phyloP scores from a whole-genome alignment of 2,888 invertebrate species.

The Cosmorhoe ocellata region DNA sequence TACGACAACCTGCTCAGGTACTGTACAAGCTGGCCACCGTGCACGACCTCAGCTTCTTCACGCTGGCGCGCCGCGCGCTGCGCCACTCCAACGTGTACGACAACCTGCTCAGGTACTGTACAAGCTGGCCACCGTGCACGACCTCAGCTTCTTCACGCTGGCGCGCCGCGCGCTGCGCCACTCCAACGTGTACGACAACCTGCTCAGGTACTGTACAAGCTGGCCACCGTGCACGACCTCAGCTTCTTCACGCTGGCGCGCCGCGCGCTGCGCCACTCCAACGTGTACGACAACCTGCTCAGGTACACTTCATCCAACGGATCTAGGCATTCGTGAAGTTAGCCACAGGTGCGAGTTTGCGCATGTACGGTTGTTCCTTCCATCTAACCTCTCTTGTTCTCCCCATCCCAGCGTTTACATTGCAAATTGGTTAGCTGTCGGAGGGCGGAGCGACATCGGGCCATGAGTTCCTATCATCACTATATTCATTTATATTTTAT shows the following conservation, averaged over 20 bases:
- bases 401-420: no score
- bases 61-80: slow-evolving; percentile 94
- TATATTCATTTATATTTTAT: no score
- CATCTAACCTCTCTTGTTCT: no score
- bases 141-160: slow-evolving; percentile 98
- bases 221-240: slow-evolving; percentile 94
- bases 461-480: no score
- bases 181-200: slow-evolving; percentile 97
- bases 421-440: no score
- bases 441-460: no score
- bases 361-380: no score
- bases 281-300: slow-evolving; percentile 97
- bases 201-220: slow-evolving; percentile 91
- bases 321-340: no score
- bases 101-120: slow-evolving; percentile 90
- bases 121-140: slow-evolving; percentile 92
- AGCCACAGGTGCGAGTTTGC: no score
- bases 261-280: slow-evolving; percentile 91
- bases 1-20: slow-evolving; percentile 96
- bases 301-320: no score
- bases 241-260: slow-evolving; percentile 98
- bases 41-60: slow-evolving; percentile 97
- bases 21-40: slow-evolving; percentile 90
- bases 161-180: slow-evolving; percentile 92
- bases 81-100: slow-evolving; percentile 95